These are phyloP conservation scores for Argynnis bischoffii DNA, from an alignment of 2,888 invertebrate genomes.

Conservation along the genomic window DNA sequence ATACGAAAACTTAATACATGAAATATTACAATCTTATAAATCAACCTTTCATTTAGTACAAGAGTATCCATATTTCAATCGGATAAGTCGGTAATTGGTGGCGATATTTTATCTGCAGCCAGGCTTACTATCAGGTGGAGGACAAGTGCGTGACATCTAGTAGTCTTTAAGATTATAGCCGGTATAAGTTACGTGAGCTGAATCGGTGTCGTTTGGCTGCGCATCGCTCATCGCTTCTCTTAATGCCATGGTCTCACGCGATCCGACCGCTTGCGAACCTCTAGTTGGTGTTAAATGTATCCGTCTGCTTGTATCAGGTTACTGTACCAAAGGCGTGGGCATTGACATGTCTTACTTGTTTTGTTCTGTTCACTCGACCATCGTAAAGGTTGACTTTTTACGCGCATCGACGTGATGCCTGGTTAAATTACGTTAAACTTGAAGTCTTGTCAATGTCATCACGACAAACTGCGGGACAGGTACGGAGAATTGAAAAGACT, in stretches of 20 bases:
- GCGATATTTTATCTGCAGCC: slow-evolving; percentile 41
- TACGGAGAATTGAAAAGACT: slow-evolving; percentile 44
- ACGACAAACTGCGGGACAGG: slow-evolving; percentile 47
- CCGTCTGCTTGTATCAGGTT: slow-evolving; percentile 77
- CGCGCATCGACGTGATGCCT: slow-evolving; percentile 72
- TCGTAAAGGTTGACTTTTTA: slow-evolving; percentile 77
- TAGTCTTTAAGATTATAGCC: slow-evolving; percentile 62
- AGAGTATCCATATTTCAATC: slow-evolving; percentile 38
- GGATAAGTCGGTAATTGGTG: slow-evolving; percentile 41
- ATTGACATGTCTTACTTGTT: slow-evolving; percentile 80
- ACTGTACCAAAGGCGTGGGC: slow-evolving; percentile 80
- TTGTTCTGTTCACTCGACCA: slow-evolving; percentile 76
- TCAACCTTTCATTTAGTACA: slow-evolving; percentile 30
- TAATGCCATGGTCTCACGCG: slow-evolving; percentile 50
- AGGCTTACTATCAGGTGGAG: slow-evolving; percentile 42
- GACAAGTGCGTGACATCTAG: slow-evolving; percentile 67
- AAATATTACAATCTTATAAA: slow-evolving; percentile 38
- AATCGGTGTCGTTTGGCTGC: slow-evolving; percentile 49
- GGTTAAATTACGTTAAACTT: slow-evolving; percentile 69
- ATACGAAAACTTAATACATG: slow-evolving; percentile 5
- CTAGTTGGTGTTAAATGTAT: slow-evolving; percentile 77
- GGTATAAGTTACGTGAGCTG: slow-evolving; percentile 56
- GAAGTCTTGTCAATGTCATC: slow-evolving; percentile 66
- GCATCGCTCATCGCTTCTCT: slow-evolving; percentile 56
- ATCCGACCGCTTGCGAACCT: slow-evolving; percentile 54